These are phyloP conservation scores for Hyles euphorbiae DNA, from an alignment of 1,140 invertebrate genomes.

Conservation along the genomic window DNA sequence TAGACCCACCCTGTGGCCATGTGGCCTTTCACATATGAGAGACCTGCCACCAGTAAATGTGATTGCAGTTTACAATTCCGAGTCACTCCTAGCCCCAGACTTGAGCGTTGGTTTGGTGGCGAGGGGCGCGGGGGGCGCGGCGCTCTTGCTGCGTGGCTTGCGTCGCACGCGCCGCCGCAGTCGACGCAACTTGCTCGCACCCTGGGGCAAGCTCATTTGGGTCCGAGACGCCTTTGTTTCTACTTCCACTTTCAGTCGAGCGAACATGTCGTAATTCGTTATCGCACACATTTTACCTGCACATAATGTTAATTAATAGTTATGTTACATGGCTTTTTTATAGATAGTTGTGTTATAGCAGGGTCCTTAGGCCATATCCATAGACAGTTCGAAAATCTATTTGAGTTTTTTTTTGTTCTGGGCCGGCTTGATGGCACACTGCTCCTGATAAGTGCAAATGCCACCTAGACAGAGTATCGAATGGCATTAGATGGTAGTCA, in stretches of 20 bases:
- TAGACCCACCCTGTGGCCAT: too few species aligned
- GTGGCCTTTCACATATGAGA: too few species aligned
- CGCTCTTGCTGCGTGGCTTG: conserved; percentile 67
- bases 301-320: conserved; percentile 17
- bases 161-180: conserved; percentile 43
- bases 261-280: conserved; percentile 72
- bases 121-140: conserved; percentile 51
- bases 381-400: too few species aligned
- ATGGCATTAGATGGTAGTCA: too few species aligned
- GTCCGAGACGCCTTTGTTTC: conserved; percentile 50
- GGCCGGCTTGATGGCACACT: too few species aligned
- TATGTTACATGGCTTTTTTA: not conserved
- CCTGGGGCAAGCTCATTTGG: conserved; percentile 36
- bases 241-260: conserved; percentile 59
- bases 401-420: too few species aligned
- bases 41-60: not conserved
- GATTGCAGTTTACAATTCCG: conserved; percentile 44
- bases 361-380: too few species aligned
- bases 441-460: too few species aligned
- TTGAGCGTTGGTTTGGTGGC: conserved; percentile 32
- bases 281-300: conserved; percentile 69
- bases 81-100: conserved; percentile 65
- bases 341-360: too few species aligned
- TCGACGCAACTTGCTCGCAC: conserved; percentile 41
- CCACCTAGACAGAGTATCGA: too few species aligned